Evolutionary conservation across 2,888 invertebrate genomes (phyloP), one percentile per base, ranked within the genome.

Genomic region (Drosophila paranaensis): DNA sequence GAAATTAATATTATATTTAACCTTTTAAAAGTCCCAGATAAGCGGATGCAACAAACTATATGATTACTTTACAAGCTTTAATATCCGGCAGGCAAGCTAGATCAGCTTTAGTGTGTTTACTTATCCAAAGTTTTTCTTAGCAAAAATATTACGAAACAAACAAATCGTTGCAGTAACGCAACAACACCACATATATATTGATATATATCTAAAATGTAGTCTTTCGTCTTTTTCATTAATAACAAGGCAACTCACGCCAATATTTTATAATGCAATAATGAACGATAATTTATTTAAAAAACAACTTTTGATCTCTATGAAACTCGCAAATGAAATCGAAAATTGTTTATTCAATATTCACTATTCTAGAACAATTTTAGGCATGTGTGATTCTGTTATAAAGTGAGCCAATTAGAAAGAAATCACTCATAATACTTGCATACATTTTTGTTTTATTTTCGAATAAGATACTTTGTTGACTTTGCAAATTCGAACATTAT

Each of bases 51-150:
- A 79, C 62, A 57, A 79, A 73, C 67, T 53, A 77, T 67, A 71
- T 76, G 57, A 79, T 76, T 72, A 79, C 71, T 71, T 80, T 63
- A 66, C 80, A 81, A 69, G 78, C 84, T 82, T 82, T 83, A 81
- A 81, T 73, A 63, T 51, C 66, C 50, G 53, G 64, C 82, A 84
- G 64, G 66, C 58, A 68, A 79, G 64, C 85, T 85, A 85, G 77
- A 82, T 85, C 53, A 86, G 81, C 57, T 67, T 87, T 88, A 89
- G 83, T 74, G 78, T 62, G 88, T 88, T 88, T 82, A 87, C 33
- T 77, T 85, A 82, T 80, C 77, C 58, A 60, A 67, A 55, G 60
- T 72, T 74, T 82, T 82, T 70, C 68, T 85, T 85, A 89, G 78
- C 69, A 63, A 85, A 74, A 74, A 66, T 84, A 71, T 74, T 58